Evolutionary conservation across 2,888 invertebrate genomes (phyloP), one percentile per base, ranked within the genome.

Genomic region (Leptopilina myrica): DNA sequence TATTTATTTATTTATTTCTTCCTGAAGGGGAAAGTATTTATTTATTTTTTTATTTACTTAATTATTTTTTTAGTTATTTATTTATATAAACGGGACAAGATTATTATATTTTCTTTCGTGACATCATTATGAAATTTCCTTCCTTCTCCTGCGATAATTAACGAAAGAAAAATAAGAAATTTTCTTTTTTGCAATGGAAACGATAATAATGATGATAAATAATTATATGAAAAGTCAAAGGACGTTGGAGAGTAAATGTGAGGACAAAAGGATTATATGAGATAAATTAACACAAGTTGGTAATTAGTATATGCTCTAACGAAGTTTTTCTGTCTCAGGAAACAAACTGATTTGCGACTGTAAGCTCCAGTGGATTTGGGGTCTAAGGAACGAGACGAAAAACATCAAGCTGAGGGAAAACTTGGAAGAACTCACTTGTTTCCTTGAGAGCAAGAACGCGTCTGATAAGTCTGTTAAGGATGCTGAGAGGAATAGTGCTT

Each of bases 341-440:
- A 97, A 97, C 93, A 95, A 94, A 91, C 95, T 97, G 92, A 94
- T 95, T 86, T 97, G 97, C 92, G 96, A 97, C 93, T 97, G 97
- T 91, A 95, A 96, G 84, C 92, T 97, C 85, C 94, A 95, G 85
- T 97, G 97, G 97, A 94, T 97, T 92, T 95, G 95, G 92, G 93
- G 93, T 67, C 92, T 97, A 81, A 93, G 94, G 82, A 95, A 95
- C 91, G 96, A 96, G 85, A 96, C 97, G 84, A 94, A 94, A 90
- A 96, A 95, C 90, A 93, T 93, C 85, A 94, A 94, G 87, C 94
- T 96, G 83, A 94, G 94, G 85, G 94, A 94, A 85, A 94, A 95
- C 53, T 92, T 97, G 76, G 95, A 96, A 86, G 94, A 95, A 81
- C 93, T 96, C 84, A 95, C 94, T 80, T 97, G 96, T 91, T 94